Evolutionary conservation across 2,113 vertebrate species (phyloP).

Genomic region (Heloderma charlesbogerti): DNA sequence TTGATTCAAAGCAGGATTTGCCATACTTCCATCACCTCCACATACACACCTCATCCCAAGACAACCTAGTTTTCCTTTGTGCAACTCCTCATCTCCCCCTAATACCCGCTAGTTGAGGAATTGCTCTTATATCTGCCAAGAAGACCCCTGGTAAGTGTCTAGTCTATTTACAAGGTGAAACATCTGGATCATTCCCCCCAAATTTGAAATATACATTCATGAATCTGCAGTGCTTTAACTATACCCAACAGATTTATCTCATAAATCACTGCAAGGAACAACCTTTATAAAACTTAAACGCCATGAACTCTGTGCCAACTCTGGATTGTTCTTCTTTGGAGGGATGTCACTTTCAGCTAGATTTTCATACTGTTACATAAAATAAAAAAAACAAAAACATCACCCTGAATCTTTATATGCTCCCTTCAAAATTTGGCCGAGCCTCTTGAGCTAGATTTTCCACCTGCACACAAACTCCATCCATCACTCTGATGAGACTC

Average conservation of each 20-base stretch:
- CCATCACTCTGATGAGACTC: conserved; percentile 52
- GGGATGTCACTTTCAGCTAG: conserved; percentile 39
- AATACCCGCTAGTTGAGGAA: accelerated
- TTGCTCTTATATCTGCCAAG: conserved; percentile 25
- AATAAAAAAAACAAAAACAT: not conserved
- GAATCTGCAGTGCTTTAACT: not conserved
- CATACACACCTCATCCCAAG: not conserved
- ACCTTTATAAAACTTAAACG: not conserved
- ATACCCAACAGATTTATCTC: not conserved
- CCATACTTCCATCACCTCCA: not conserved
- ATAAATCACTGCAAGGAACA: conserved; percentile 20
- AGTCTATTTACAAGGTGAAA: conserved; percentile 54
- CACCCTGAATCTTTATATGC: not conserved
- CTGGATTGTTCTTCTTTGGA: accelerated
- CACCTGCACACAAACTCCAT: conserved; percentile 62
- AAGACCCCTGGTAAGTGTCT: conserved; percentile 40
- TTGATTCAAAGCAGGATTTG: not conserved
- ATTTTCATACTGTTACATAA: not conserved
- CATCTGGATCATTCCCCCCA: conserved; percentile 54
- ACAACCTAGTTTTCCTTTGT: not conserved
- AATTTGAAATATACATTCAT: not conserved
- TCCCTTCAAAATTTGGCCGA: conserved; percentile 39
- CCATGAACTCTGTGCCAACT: not conserved
- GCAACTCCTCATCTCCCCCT: conserved; percentile 21
- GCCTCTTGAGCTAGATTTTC: conserved; percentile 47